Percentiles rank a stretch among this genome's conserved stretches.
These are phyloP conservation scores for Crocuta crocuta DNA, from an alignment of 2,113 vertebrate genomes.

Conservation along the genomic window DNA sequence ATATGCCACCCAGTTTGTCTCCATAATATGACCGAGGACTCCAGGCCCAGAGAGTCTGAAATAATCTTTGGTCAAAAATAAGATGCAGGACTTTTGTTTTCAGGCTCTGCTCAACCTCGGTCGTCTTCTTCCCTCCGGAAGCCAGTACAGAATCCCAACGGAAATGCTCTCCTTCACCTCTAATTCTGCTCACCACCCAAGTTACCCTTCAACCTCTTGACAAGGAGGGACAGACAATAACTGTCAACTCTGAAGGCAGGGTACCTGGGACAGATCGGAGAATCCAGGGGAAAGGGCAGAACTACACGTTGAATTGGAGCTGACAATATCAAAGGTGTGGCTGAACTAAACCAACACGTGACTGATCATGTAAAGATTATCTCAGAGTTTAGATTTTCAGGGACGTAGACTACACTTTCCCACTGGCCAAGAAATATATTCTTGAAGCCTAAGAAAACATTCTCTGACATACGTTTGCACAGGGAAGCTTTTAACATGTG, in stretches of 20 bases:
- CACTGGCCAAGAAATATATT: conserved; percentile 75
- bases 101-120: not conserved
- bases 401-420: conserved; percentile 31
- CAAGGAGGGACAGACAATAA: not conserved
- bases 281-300: not conserved
- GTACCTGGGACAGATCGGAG: not conserved
- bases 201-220: not conserved
- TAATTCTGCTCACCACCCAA: not conserved
- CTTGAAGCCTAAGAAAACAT: conserved; percentile 70
- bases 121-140: not conserved
- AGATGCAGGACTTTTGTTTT: not conserved
- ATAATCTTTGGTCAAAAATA: not conserved
- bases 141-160: not conserved
- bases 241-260: not conserved
- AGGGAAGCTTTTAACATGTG: conserved; percentile 55
- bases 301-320: not conserved
- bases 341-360: conserved; percentile 58
- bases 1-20: not conserved
- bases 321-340: conserved; percentile 52
- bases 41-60: not conserved
- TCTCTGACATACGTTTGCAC: conserved; percentile 61
- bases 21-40: not conserved
- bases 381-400: conserved; percentile 70
- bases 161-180: not conserved
- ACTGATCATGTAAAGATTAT: conserved; percentile 61